A percentile compares a stretch with the other conserved stretches of the same genome.
Conservation (phyloP, 2,797 vertebrate genomes). For the Betta splendens region DNA sequence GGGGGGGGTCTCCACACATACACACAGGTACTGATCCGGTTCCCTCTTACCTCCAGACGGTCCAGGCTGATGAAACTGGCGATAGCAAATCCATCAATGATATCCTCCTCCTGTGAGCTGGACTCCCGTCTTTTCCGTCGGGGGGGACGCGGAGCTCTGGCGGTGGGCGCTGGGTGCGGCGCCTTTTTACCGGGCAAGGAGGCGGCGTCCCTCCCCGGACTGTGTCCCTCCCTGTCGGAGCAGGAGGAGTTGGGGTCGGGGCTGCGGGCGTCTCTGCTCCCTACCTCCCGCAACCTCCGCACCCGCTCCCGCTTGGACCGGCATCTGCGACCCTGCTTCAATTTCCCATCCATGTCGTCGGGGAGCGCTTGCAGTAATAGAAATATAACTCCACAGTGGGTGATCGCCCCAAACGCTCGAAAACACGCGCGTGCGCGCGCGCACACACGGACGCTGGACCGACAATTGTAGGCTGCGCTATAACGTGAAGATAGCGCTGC, state of each 20-base stretch:
- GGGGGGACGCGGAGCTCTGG: slow-evolving; percentile 86
- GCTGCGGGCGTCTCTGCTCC: slow-evolving; percentile 85
- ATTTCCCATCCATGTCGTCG: slow-evolving; percentile 89
- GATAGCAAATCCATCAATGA: slow-evolving; percentile 97
- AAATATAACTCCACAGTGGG: slow-evolving; percentile 64
- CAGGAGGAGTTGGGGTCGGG: slow-evolving; percentile 89
- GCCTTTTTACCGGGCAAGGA: slow-evolving; percentile 81
- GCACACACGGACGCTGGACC: slow-evolving; percentile 45
- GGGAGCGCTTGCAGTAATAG: slow-evolving; percentile 44
- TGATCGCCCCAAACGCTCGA: slow-evolving; percentile 41
- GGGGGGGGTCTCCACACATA: slow-evolving; percentile 1
- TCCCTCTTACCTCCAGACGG: slow-evolving; percentile 88
- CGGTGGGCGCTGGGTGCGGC: slow-evolving; percentile 79
- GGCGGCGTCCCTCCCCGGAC: slow-evolving; percentile 87
- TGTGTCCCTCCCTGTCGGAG: slow-evolving; percentile 87
- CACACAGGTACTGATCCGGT: slow-evolving; percentile 45
- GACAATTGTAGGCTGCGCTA: slow-evolving; percentile 55
- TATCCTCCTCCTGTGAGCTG: slow-evolving; percentile 95
- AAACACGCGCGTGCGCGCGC: slow-evolving; percentile 51
- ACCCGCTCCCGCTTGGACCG: slow-evolving; percentile 89
- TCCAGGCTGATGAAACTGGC: slow-evolving; percentile 95
- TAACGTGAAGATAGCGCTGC: slow-evolving; percentile 42
- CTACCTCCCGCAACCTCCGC: slow-evolving; percentile 86
- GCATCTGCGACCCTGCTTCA: slow-evolving; percentile 91
- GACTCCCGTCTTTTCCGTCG: slow-evolving; percentile 92